Base-by-base conservation (phyloP, 2,113 vertebrate genomes). In the Micronycteris hirsuta region DNA sequence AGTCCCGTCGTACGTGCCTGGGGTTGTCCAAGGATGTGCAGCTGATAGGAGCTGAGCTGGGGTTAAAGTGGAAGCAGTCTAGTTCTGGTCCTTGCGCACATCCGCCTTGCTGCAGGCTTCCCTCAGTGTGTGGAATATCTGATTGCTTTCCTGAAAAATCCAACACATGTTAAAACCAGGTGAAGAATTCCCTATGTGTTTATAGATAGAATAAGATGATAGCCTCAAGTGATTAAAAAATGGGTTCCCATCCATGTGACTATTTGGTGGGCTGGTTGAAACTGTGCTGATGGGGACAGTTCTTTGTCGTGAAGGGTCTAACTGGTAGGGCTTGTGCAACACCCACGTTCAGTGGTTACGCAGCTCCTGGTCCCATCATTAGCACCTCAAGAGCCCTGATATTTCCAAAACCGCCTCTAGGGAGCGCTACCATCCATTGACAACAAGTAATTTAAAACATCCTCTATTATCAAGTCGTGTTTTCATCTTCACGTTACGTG, bases 281-380 rank as follows among this genome's bases (percentile, higher is more conserved):
- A 38, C 31, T 38, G 33, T 52, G 61, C 52, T 56, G 19, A 28
- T 13, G 8, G 20, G 16, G 28, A 4, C 70, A 3, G 20, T 11
- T 41, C 19, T 92, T 33, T 20, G 14, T 11, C 8, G 45, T 26
- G 45, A 52, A 24, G 47, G 26, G 2, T 54, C 54, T 33, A 10
- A 26, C 16, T 9, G 11, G 1, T 0, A 31, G n/a, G 76, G 3
- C 20, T 15, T 16, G 5, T 8, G n/a, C 7, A 43, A 4, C 8
- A 2, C 20, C 16, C 6, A 0, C 5, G 28, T 3, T 36, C 93
- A 15, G 14, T 47, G 47, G 36, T 26, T 65, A 41, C 6, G 2
- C 24, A 52, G 7, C 12, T 12, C 7, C 19, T 15, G 22, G 14
- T 13, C 8, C 28, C 4, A 24, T 68, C 24, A 1, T 1, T 9